Percentiles rank a stretch among this genome's conserved stretches.
Conservation (phyloP, 2,888 invertebrate genomes). For the Ochropleura plecta region DNA sequence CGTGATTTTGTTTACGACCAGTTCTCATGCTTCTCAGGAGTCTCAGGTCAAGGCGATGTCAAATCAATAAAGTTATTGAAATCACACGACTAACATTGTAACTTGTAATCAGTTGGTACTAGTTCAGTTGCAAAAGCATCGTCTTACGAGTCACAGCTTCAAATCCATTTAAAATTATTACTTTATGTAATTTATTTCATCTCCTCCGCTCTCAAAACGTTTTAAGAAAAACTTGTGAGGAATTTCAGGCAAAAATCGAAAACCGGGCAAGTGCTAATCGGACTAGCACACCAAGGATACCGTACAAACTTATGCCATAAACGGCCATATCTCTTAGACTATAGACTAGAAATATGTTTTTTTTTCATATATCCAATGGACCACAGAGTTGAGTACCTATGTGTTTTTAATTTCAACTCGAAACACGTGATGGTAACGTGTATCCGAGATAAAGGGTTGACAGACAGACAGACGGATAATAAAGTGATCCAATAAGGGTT, state of each 20-base stretch:
- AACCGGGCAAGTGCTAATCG: neutral
- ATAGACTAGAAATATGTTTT: no score
- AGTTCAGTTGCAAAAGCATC: neutral
- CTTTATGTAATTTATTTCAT: neutral
- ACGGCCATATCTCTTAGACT: no score
- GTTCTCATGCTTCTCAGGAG: slow-evolving; percentile 53
- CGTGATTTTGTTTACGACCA: slow-evolving; percentile 32
- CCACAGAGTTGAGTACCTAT: no score
- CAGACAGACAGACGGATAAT: no score
- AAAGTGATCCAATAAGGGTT: no score
- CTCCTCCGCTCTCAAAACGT: neutral
- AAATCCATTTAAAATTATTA: neutral
- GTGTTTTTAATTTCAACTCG: no score
- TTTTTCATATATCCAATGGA: no score
- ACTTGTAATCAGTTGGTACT: neutral
- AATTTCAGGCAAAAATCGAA: no score
- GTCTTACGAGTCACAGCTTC: neutral
- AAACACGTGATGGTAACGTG: no score
- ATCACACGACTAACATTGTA: slow-evolving; percentile 31
- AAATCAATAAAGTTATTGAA: slow-evolving; percentile 56
- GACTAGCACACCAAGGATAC: no score
- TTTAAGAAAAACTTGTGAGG: neutral
- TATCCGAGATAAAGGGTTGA: no score
- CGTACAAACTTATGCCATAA: no score
- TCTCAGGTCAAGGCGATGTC: slow-evolving; percentile 57